These are phyloP conservation scores for Iguana delicatissima DNA, from an alignment of 2,797 vertebrate species.

Conservation along the genomic window DNA sequence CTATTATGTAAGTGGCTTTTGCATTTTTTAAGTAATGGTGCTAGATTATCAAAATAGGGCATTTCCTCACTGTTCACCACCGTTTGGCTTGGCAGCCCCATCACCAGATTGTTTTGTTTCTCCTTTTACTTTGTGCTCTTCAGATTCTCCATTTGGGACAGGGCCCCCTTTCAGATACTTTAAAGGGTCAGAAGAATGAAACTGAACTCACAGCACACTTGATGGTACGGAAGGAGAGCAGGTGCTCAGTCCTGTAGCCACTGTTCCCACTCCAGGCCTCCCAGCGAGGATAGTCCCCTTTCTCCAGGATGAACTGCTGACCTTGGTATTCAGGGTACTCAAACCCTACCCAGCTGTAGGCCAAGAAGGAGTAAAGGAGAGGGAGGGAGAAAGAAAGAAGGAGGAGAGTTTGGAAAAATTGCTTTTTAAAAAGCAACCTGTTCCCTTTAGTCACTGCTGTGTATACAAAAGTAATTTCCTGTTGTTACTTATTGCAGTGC, in stretches of 20 bases:
- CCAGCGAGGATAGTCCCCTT: conserved; percentile 94
- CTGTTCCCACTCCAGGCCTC: conserved; percentile 96
- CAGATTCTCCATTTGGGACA: neutral
- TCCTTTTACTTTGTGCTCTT: neutral
- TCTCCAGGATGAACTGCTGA: conserved; percentile 98
- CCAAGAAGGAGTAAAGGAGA: conserved; percentile 19
- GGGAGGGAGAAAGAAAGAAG: neutral
- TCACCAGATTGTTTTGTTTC: neutral
- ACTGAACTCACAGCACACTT: conserved; percentile 89
- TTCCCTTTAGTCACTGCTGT: too few relatives aligned
- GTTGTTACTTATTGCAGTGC: too few relatives aligned
- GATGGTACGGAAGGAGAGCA: conserved; percentile 95
- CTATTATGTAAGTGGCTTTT: neutral
- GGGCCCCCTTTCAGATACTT: neutral
- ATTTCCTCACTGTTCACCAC: neutral
- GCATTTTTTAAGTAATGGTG: neutral
- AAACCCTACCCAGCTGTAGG: conserved; percentile 90
- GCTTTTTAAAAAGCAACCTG: too few relatives aligned
- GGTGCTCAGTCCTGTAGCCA: conserved; percentile 92
- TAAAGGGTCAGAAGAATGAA: neutral
- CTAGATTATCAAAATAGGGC: neutral
- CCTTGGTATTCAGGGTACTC: conserved; percentile 97
- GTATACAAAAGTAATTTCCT: too few relatives aligned
- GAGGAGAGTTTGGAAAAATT: too few relatives aligned
- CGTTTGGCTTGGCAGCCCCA: neutral